These are phyloP conservation scores for Amphiprion clarkii DNA, from an alignment of 2,797 vertebrate species.

Conservation along the genomic window DNA sequence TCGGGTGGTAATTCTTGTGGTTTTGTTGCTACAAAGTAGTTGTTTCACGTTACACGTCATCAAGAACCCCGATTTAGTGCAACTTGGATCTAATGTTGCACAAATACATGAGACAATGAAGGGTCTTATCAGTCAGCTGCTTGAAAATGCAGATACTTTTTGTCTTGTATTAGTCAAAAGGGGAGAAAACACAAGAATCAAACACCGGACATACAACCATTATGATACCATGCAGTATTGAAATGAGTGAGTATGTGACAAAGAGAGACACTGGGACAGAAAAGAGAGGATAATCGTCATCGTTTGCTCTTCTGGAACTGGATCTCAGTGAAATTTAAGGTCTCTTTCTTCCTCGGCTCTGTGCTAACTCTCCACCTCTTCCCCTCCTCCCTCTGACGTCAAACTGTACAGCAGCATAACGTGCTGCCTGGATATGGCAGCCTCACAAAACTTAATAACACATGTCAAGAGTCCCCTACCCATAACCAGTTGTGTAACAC, in stretches of 20 bases:
- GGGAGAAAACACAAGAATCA: too few species aligned
- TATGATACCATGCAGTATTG: not conserved
- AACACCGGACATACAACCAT: not conserved
- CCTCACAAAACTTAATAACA: constrained; percentile 70
- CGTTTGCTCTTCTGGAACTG: constrained; percentile 39
- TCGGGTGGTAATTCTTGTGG: not conserved
- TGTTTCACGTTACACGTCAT: not conserved
- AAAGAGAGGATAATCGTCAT: constrained; percentile 7
- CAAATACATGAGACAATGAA: too few species aligned
- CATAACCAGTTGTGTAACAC: constrained; percentile 75
- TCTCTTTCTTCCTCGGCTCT: constrained; percentile 16
- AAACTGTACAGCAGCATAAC: constrained; percentile 62
- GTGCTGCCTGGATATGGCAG: constrained; percentile 58
- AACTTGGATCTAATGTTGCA: too few species aligned
- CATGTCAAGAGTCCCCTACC: constrained; percentile 69
- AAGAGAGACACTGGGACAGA: constrained; percentile 14
- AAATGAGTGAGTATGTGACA: not conserved
- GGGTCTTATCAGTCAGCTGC: too few species aligned
- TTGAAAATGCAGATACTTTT: too few species aligned
- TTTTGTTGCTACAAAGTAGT: not conserved
- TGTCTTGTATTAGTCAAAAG: too few species aligned
- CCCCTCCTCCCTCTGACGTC: constrained; percentile 64
- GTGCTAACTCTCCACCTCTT: not conserved
- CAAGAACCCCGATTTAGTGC: too few species aligned
- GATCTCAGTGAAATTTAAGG: constrained; percentile 35